Base-by-base conservation (phyloP, 1,140 invertebrate species). In the Drosophila punjabiensis region DNA sequence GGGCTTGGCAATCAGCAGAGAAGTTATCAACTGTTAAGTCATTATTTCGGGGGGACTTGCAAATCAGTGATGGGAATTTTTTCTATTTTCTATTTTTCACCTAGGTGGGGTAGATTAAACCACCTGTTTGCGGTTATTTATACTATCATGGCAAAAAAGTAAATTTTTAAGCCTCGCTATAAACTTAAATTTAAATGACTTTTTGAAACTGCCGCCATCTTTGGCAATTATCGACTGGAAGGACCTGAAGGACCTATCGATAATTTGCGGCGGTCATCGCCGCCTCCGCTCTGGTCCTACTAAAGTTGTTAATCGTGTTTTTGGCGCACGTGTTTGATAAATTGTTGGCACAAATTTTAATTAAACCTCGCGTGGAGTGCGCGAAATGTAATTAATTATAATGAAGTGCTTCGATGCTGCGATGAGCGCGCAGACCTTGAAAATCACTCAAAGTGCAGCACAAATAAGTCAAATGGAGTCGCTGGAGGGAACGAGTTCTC, bases 1-100 rank as follows among this genome's bases (percentile, higher is more conserved):
- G 61, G 47, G 47, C 62, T 9, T 1, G 58, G 24, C 68, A 74
- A 74, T 73, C 70, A 74, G 68, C 24, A 37, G 28, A 52, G 70
- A 74, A 78, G 67, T 86, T 86, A 85, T 85, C 82, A 85, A 69
- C 78, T 62, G 66, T 65, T 55, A 64, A 76, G 77, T 80, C 68
- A 81, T 78, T 66, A 74, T 80, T 60, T 77, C 28, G 69, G 64
- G 61, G 82, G 60, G 35, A 39, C 56, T 43, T 35, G 50, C 63
- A 68, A 63, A 76, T 76, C 56, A 67, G 37, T 60, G 68, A 47
- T 76, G 64, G 66, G 58, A 59, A 56, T 76, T 60, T 55, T 32
- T 50, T 47, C 24, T 43, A 14, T 50, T 50, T 50, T 50, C 14
- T 30, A 8, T 55, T 32, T 43, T 35, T 37, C 9, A 24, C n/a